A percentile compares a stretch with the other conserved stretches of the same genome.
phyloP scores from a whole-genome alignment of 2,888 invertebrate species.

The Acrobasis repandana region DNA sequence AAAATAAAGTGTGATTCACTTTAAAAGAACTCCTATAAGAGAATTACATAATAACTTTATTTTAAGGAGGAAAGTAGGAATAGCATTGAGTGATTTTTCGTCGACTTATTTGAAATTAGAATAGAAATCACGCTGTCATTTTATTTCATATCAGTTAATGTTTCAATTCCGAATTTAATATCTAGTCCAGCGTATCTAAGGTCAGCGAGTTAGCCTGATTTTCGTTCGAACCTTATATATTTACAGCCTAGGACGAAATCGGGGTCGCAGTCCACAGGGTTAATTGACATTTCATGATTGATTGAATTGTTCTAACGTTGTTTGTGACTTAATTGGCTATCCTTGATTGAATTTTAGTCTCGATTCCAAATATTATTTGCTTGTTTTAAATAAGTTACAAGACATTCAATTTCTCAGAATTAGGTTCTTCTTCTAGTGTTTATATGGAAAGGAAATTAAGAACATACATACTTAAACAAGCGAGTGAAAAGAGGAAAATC shows the following conservation, averaged over 20 bases:
- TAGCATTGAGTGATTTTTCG: too few species aligned
- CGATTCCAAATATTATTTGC: background rate
- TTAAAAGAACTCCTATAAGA: too few species aligned
- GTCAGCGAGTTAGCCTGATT: background rate
- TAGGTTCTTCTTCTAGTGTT: background rate
- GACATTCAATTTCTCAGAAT: background rate
- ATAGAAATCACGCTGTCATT: too few species aligned
- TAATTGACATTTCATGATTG: conserved; percentile 16
- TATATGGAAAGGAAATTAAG: too few species aligned
- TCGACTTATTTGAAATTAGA: too few species aligned
- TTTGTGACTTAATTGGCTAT: conserved; percentile 10
- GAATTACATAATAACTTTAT: too few species aligned
- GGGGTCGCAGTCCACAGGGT: background rate
- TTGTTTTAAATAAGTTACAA: background rate
- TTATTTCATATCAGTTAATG: too few species aligned
- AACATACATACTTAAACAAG: too few species aligned
- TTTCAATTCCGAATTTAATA: too few species aligned
- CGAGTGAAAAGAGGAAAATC: too few species aligned
- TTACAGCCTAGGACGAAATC: conserved; percentile 7
- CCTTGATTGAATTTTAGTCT: conserved; percentile 2
- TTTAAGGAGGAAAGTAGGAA: too few species aligned
- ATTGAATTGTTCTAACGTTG: conserved; percentile 15
- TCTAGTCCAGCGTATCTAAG: background rate
- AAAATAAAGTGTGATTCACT: too few species aligned
- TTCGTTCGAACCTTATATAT: conserved; percentile 1